These are phyloP conservation scores for Antidorcas marsupialis DNA, from an alignment of 2,113 vertebrate genomes.

Conservation along the genomic window DNA sequence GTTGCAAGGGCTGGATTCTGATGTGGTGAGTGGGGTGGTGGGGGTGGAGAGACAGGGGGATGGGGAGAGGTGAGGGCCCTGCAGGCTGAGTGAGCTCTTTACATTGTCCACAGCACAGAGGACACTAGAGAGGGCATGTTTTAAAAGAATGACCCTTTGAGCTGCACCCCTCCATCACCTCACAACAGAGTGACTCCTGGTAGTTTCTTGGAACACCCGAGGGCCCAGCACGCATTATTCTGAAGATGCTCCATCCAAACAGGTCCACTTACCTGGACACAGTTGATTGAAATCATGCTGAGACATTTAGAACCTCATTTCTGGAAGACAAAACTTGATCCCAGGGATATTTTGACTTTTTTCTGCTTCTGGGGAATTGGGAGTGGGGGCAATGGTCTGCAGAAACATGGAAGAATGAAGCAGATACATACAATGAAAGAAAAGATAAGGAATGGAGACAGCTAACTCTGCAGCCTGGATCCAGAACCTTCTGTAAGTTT, in stretches of 20 bases:
- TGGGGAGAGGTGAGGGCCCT: too few species aligned
- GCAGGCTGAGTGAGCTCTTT: neutral
- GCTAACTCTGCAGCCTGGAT: neutral
- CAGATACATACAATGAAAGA: too few species aligned
- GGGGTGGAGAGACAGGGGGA: too few species aligned
- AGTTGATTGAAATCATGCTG: neutral
- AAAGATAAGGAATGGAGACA: neutral
- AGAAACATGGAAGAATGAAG: neutral
- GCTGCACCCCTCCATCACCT: neutral
- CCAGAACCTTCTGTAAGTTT: neutral
- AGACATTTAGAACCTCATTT: neutral
- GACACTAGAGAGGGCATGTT: neutral
- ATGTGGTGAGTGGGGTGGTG: accelerated
- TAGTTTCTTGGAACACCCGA: too few species aligned
- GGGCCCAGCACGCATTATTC: neutral
- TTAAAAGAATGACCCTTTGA: neutral
- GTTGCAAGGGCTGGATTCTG: neutral
- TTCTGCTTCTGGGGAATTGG: neutral
- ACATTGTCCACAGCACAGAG: neutral
- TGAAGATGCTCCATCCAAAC: neutral
- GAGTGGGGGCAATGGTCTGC: neutral
- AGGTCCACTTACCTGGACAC: neutral
- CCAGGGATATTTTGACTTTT: neutral
- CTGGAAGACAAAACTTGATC: neutral
- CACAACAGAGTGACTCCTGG: neutral